These are phyloP conservation scores for Bungarus multicinctus DNA, from an alignment of 2,113 vertebrate genomes.

Conservation along the genomic window DNA sequence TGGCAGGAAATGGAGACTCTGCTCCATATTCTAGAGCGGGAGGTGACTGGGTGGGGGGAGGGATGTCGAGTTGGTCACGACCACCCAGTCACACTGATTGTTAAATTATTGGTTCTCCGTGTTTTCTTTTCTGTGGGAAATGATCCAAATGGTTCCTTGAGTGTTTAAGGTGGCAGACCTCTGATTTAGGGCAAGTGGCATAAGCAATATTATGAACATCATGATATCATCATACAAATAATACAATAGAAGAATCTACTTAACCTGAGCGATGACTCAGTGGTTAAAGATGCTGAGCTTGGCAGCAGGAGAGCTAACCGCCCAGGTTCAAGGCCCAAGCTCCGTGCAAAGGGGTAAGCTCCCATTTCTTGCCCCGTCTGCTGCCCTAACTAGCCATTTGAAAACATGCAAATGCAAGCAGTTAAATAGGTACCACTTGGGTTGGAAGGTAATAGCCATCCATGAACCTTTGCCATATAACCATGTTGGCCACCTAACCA, in stretches of 20 bases:
- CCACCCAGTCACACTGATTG: too few relatives aligned
- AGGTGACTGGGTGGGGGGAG: too few relatives aligned
- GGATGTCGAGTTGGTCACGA: too few relatives aligned
- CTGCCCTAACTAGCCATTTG: not conserved
- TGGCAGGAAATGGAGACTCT: too few relatives aligned
- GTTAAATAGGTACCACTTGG: not conserved
- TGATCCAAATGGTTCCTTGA: too few relatives aligned
- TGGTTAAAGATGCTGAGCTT: not conserved
- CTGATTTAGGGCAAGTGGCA: not conserved
- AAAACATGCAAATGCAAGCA: not conserved
- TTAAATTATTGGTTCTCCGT: too few relatives aligned
- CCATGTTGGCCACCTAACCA: not conserved
- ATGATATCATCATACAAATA: not conserved
- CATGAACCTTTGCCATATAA: not conserved
- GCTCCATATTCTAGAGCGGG: too few relatives aligned
- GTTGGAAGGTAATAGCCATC: not conserved
- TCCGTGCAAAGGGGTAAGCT: fast-evolving
- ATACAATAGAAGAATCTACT: not conserved
- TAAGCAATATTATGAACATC: not conserved
- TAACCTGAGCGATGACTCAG: not conserved
- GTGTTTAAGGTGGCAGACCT: too few relatives aligned
- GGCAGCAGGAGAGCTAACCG: not conserved
- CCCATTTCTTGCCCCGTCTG: not conserved
- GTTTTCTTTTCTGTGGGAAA: too few relatives aligned
- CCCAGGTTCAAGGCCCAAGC: not conserved